A percentile compares a stretch with the other conserved stretches of the same genome.
Conservation (phyloP, 2,113 vertebrate species). For the Echinops telfairi region DNA sequence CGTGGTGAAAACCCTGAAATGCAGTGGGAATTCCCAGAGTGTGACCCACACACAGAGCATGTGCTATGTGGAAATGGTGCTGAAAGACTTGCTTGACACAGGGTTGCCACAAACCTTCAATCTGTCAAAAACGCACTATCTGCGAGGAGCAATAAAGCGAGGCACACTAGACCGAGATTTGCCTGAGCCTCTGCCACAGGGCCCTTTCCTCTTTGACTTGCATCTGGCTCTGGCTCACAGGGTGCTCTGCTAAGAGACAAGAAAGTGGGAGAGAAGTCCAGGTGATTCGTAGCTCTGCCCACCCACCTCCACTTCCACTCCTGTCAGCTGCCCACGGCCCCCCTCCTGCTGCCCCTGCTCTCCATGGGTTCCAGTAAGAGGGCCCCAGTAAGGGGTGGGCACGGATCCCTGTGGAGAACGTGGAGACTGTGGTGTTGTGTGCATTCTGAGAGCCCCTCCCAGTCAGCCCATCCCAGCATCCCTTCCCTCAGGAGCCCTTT, state of each 20-base stretch:
- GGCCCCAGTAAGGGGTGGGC: too few species aligned
- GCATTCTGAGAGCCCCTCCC: too few species aligned
- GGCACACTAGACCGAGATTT: background rate
- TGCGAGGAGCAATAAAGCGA: background rate
- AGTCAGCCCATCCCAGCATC: background rate
- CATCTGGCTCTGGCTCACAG: background rate
- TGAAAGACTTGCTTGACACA: background rate
- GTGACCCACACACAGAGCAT: background rate
- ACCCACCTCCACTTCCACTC: background rate
- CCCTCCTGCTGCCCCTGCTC: background rate
- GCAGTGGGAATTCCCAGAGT: too few species aligned
- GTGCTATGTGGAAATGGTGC: background rate
- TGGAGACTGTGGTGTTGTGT: background rate
- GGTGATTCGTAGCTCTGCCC: background rate
- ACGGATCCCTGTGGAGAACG: background rate
- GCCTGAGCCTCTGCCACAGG: background rate
- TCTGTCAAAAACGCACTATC: background rate
- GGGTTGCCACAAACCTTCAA: background rate
- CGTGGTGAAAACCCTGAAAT: background rate
- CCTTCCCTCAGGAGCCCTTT: too few species aligned
- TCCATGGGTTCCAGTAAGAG: background rate
- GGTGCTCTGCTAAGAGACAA: background rate
- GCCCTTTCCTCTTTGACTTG: background rate
- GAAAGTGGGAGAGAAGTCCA: background rate
- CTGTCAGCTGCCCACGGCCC: background rate